A percentile compares a stretch with the other conserved stretches of the same genome.
phyloP scores from a whole-genome alignment of 2,113 vertebrate species.

The Laticauda colubrina region DNA sequence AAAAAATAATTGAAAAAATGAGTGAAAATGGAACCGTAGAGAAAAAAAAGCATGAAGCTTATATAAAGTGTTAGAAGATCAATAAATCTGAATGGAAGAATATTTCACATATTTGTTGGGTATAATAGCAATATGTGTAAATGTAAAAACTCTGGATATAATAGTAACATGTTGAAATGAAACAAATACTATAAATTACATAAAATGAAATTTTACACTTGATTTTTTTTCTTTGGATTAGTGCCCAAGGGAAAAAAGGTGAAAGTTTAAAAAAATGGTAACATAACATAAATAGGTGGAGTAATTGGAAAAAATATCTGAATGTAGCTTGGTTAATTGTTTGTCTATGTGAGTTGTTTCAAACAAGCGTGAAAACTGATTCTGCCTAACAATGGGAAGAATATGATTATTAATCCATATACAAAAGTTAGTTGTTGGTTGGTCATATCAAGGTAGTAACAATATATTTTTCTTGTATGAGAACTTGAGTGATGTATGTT shows the following conservation, averaged over 20 bases:
- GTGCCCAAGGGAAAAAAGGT: neutral
- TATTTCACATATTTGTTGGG: neutral
- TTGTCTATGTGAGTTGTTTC: neutral
- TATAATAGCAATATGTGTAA: neutral
- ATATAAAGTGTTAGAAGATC: neutral
- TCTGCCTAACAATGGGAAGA: neutral
- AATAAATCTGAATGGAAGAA: neutral
- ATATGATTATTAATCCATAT: neutral
- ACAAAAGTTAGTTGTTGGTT: neutral
- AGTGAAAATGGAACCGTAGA: neutral
- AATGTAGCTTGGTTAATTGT: neutral
- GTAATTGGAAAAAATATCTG: neutral
- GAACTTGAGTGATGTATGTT: neutral
- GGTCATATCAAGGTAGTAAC: neutral
- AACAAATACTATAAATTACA: neutral
- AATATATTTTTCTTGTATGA: neutral
- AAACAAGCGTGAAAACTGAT: neutral
- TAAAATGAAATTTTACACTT: too few species aligned
- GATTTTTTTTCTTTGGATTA: neutral
- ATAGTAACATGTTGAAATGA: neutral
- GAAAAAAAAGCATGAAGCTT: neutral
- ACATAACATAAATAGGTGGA: neutral
- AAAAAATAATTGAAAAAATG: neutral
- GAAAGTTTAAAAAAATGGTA: neutral
- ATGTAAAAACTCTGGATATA: neutral